These are phyloP conservation scores for Drosophila gunungcola DNA, from an alignment of 1,140 invertebrate genomes.

Conservation along the genomic window DNA sequence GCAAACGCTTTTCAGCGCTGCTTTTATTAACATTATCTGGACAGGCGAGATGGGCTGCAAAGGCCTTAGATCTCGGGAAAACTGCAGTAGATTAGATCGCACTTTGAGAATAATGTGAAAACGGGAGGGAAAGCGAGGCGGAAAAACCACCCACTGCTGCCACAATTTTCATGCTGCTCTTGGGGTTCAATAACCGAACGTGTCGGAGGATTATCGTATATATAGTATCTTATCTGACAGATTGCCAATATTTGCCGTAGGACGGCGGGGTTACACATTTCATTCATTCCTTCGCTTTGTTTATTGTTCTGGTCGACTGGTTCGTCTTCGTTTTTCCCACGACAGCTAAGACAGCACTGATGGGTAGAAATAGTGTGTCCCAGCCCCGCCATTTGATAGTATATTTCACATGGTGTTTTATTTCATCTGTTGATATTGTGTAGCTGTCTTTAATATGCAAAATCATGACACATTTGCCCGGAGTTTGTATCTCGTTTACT, in stretches of 20 bases:
- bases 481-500: constrained; percentile 64
- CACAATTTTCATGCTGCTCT: constrained; percentile 27
- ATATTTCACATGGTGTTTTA: constrained; percentile 39
- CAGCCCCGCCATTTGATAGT: constrained; percentile 26
- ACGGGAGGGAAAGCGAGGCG: background rate
- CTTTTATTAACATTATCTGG: constrained; percentile 54
- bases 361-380: constrained; percentile 32
- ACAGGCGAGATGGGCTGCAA: constrained; percentile 62
- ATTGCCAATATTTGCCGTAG: constrained; percentile 69
- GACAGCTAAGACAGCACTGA: constrained; percentile 35
- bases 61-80: constrained; percentile 64
- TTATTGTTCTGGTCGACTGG: constrained; percentile 45
- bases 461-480: constrained; percentile 55
- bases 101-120: constrained; percentile 3
- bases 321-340: constrained; percentile 57
- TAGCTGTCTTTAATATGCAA: constrained; percentile 65
- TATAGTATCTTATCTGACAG: constrained; percentile 66
- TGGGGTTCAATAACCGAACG: constrained; percentile 66
- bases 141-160: constrained; percentile 20
- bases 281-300: constrained; percentile 38
- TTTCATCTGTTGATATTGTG: constrained; percentile 34
- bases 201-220: constrained; percentile 39
- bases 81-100: constrained; percentile 33
- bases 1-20: constrained; percentile 53
- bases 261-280: constrained; percentile 26